phyloP scores from a whole-genome alignment of 1,140 invertebrate genomes.

The Drosophila kurseongensis region DNA sequence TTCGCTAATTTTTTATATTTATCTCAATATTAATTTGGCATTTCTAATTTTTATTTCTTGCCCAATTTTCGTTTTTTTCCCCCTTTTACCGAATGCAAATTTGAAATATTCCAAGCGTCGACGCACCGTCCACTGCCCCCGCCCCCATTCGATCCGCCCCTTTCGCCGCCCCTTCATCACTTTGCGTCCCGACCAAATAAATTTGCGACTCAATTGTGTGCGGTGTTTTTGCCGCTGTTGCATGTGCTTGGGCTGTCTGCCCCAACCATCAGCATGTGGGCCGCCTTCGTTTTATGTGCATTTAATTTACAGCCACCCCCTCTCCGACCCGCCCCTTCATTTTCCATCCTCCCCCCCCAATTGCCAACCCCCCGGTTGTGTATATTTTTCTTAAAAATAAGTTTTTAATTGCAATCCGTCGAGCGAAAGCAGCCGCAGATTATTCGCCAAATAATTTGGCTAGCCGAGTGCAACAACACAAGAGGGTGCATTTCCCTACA shows the following conservation, averaged over 20 bases:
- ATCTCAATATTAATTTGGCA: constrained; percentile 64
- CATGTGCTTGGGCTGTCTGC: constrained; percentile 48
- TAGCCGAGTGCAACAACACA: constrained; percentile 37
- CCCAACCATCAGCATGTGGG: constrained; percentile 63
- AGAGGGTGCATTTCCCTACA: constrained; percentile 23
- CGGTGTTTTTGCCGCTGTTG: constrained; percentile 31
- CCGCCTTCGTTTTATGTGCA: constrained; percentile 75
- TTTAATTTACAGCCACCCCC: constrained; percentile 63
- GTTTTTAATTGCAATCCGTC: constrained; percentile 79
- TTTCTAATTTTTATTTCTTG: constrained; percentile 51
- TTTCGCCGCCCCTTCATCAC: constrained; percentile 13
- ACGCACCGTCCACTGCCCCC: background rate
- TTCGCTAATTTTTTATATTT: constrained; percentile 7
- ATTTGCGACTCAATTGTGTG: constrained; percentile 77
- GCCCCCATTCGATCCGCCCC: background rate
- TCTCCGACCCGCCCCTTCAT: constrained; percentile 5
- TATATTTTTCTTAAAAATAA: constrained; percentile 78
- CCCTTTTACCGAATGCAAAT: constrained; percentile 61
- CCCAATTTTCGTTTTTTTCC: background rate
- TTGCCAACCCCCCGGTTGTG: constrained; percentile 5
- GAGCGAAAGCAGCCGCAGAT: constrained; percentile 68
- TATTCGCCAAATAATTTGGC: constrained; percentile 84
- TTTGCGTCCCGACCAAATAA: constrained; percentile 62
- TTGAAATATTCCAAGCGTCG: constrained; percentile 71
- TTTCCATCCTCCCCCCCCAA: constrained; percentile 1